Evolutionary conservation across 2,113 vertebrate genomes (phyloP).

Genomic region (Neomonachus schauinslandi): DNA sequence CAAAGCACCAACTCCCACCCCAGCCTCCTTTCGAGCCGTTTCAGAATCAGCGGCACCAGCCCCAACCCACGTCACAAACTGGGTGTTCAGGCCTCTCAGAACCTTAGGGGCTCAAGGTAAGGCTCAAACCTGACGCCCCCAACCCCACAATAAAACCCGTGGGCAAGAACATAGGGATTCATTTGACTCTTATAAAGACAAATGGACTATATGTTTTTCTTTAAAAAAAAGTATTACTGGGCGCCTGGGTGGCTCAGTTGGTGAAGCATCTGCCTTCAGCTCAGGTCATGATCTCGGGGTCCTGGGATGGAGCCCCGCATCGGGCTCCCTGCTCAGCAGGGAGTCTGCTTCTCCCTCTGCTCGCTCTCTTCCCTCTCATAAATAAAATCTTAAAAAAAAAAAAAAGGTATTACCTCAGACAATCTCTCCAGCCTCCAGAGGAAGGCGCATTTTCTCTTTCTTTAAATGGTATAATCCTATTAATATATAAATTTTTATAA

Average conservation of each 20-base stretch:
- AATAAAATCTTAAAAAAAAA: not conserved
- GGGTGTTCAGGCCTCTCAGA: not conserved
- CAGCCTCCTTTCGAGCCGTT: not conserved
- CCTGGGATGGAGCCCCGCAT: not conserved
- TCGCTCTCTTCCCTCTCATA: too few species aligned
- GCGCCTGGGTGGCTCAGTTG: too few species aligned
- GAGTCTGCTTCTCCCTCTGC: too few species aligned
- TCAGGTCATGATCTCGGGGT: not conserved
- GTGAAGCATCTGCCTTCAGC: not conserved
- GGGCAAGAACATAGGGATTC: not conserved
- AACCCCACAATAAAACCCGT: not conserved
- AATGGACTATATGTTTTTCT: not conserved
- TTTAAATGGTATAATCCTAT: not conserved
- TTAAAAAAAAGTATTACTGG: not conserved
- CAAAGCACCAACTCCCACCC: not conserved
- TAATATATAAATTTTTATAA: not conserved
- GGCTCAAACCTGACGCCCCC: not conserved
- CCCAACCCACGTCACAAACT: not conserved
- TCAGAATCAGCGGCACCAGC: not conserved
- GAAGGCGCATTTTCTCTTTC: not conserved
- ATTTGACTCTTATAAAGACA: not conserved
- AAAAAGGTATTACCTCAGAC: not conserved
- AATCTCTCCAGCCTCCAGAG: not conserved
- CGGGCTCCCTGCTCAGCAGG: too few species aligned
- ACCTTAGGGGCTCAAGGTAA: not conserved